Conservation (phyloP, 2,113 vertebrate species). For the Addax nasomaculatus region DNA sequence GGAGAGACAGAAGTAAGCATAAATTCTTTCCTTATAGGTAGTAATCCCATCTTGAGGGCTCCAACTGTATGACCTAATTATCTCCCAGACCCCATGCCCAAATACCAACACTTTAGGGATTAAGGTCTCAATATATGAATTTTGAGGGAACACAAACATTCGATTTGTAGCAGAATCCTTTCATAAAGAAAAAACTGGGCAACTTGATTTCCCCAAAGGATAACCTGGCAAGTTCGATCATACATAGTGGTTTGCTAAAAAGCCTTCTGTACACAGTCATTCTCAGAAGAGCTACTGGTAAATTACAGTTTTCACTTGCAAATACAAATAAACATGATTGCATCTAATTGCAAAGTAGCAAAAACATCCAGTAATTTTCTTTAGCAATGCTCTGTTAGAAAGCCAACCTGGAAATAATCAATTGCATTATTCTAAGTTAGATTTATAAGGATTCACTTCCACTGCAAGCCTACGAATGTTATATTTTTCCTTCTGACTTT, state of each 20-base stretch:
- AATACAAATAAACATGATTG: constrained; percentile 50
- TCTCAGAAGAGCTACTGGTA: constrained; percentile 39
- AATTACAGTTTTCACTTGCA: constrained; percentile 57
- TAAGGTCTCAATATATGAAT: neutral
- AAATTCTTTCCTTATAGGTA: neutral
- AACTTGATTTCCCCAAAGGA: constrained; percentile 2
- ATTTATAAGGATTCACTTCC: constrained; percentile 2
- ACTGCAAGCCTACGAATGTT: neutral
- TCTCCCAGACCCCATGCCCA: neutral
- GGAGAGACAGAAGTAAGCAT: too few relatives aligned
- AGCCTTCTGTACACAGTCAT: constrained; percentile 42
- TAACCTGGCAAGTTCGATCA: constrained; percentile 27
- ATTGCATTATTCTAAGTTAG: constrained; percentile 1
- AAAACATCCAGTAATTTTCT: constrained; percentile 54
- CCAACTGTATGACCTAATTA: neutral
- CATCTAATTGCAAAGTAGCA: constrained; percentile 63
- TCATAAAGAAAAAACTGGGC: neutral
- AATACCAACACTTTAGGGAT: neutral
- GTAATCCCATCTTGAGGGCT: neutral
- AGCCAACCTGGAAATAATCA: constrained; percentile 58
- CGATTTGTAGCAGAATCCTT: neutral
- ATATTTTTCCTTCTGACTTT: neutral
- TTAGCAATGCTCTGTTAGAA: constrained; percentile 51
- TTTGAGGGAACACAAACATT: neutral
- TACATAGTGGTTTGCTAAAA: constrained; percentile 20